Evolutionary conservation across 2,888 invertebrate species (phyloP), one percentile per base, ranked within the genome.

Genomic region (Scelioninae gen. 1): DNA sequence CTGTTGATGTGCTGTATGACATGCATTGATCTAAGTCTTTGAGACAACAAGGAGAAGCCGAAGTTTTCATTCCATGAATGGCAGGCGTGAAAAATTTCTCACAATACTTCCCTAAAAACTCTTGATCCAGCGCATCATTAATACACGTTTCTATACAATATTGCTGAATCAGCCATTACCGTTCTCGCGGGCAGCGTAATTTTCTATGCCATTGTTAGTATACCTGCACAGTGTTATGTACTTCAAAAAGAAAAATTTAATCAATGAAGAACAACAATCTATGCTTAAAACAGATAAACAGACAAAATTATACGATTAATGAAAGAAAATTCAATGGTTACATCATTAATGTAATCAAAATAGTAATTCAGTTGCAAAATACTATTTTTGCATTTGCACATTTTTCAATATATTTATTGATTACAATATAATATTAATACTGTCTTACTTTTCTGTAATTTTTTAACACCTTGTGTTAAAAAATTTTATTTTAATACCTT

Each of bases 31-130:
- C 63, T 63, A 68, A 38, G 75, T 60, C 62, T 71, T 76, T 72
- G 74, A 66, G 65, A 62, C 68, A 80, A 66, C 71, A 71, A 76
- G 74, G 66, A 72, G 81, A 71, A 75, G 83, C 75, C 72, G 75
- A 81, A 83, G 83, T 81, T 71, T 75, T 76, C 66, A 78, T 75
- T 60, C 86, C 88, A 87, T 87, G 89, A 90, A 88, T 90, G 90
- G 87, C 90, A 90, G 89, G 87, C 90, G 89, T 90, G 89, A 88
- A 89, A 85, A 89, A 90, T 90, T 82, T 82, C 80, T 87, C 84
- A 90, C 89, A 90, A 90, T 89, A 85, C 86, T 80, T 78, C 74
- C 85, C 83, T 74, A 88, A 88, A 89, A 89, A 88, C 87, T 86
- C 88, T 88, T 88, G 88, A 89, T 89, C 89, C 87, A 84, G 84